Percentiles rank a stretch among this genome's conserved stretches.
These are phyloP conservation scores for Cosmia pyralina DNA, from an alignment of 2,888 invertebrate genomes.

Conservation along the genomic window DNA sequence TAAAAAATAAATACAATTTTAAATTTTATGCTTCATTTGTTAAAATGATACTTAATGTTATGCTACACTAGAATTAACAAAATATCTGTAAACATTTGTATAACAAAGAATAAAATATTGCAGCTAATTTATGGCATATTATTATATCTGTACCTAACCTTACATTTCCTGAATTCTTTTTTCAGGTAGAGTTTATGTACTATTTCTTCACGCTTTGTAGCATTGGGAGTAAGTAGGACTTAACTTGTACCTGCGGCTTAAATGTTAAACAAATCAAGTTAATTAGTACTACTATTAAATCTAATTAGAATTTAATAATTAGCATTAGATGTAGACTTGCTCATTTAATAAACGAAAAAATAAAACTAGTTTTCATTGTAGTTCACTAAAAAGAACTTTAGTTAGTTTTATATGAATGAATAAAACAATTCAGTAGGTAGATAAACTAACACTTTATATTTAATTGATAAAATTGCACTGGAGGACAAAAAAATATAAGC, in stretches of 20 bases:
- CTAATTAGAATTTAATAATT: too few species aligned
- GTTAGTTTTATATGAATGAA: background rate
- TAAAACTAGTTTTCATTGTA: background rate
- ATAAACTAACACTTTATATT: background rate
- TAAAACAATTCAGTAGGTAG: background rate
- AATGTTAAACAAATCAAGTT: background rate
- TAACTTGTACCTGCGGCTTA: background rate
- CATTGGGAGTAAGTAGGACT: constrained; percentile 10
- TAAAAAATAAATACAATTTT: constrained; percentile 63
- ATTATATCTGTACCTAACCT: constrained; percentile 62
- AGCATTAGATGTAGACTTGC: too few species aligned
- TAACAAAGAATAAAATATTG: constrained; percentile 77
- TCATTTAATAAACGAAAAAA: background rate
- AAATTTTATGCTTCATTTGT: constrained; percentile 53
- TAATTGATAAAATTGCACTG: background rate
- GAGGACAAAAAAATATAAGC: background rate
- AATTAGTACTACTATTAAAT: too few species aligned
- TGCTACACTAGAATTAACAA: constrained; percentile 44
- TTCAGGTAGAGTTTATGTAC: constrained; percentile 39
- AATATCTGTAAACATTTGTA: constrained; percentile 70
- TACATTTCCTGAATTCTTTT: constrained; percentile 14
- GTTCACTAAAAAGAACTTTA: too few species aligned
- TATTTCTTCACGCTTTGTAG: constrained; percentile 31
- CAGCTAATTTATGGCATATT: constrained; percentile 87
- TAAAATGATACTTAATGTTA: constrained; percentile 41